phyloP scores from a whole-genome alignment of 2,113 vertebrate species.

The Vulpes ferrilata region DNA sequence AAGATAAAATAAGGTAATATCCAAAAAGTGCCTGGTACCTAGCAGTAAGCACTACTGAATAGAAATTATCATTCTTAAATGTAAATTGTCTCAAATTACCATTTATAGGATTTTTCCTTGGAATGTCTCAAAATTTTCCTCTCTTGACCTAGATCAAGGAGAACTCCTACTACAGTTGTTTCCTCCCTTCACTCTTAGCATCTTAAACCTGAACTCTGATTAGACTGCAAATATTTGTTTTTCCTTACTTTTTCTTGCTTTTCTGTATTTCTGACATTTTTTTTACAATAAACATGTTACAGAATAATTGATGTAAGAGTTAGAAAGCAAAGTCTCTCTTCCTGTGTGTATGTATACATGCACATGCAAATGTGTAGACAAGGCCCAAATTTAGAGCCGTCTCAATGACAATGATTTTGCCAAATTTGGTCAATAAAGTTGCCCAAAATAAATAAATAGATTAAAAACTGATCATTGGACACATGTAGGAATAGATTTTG shows the following conservation, averaged over 20 bases:
- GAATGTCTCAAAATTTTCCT: background rate
- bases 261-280: background rate
- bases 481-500: background rate
- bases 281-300: background rate
- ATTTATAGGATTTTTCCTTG: background rate
- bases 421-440: background rate
- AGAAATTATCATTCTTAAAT: background rate
- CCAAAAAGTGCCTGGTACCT: background rate
- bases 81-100: background rate
- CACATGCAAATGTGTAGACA: background rate
- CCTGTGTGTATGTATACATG: background rate
- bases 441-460: background rate
- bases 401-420: background rate
- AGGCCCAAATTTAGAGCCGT: background rate
- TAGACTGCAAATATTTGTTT: background rate
- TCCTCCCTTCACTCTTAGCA: background rate
- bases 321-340: background rate
- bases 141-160: background rate
- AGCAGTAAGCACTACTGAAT: background rate
- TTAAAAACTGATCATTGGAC: background rate
- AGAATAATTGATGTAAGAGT: background rate
- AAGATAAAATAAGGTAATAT: background rate
- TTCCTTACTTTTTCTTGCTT: background rate
- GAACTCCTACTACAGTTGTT: background rate
- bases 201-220: background rate